A percentile compares a stretch with the other conserved stretches of the same genome.
phyloP scores from a whole-genome alignment of 35 echinoderm and acorn worm genomes.

The Ophiothrix spiculata region DNA sequence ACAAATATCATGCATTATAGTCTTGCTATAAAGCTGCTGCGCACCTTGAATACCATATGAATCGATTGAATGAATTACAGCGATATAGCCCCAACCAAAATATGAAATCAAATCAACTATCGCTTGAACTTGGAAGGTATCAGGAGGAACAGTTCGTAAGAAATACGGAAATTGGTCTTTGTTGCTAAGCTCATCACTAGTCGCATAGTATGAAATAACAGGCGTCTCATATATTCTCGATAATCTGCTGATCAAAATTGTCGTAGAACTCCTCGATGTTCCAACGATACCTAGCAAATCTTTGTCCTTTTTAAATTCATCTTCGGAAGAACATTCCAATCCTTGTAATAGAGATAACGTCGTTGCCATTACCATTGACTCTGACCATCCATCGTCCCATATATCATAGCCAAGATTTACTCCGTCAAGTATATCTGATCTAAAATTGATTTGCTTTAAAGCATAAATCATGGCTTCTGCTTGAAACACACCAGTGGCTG shows the following conservation, averaged over 20 bases:
- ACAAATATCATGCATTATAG: conserved; percentile 32
- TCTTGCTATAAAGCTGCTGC: conserved; percentile 2
- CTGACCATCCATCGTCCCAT: conserved; percentile 33
- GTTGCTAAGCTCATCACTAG: conserved; percentile 47
- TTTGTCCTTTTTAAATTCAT: background rate
- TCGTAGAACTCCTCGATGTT: conserved; percentile 35
- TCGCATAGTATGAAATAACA: conserved; percentile 29
- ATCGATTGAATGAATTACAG: conserved; percentile 25
- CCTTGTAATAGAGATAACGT: conserved; percentile 21
- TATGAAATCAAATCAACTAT: conserved; percentile 34
- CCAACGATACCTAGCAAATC: conserved; percentile 35
- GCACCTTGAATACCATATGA: conserved; percentile 20
- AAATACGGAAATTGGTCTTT: conserved; percentile 46
- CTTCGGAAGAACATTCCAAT: background rate
- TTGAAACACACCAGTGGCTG: background rate
- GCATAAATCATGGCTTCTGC: conserved; percentile 46
- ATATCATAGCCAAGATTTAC: conserved; percentile 44
- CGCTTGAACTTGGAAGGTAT: conserved; percentile 35
- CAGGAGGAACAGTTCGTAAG: conserved; percentile 36
- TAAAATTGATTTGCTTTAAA: conserved; percentile 25
- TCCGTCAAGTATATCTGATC: conserved; percentile 27
- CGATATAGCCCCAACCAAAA: conserved; percentile 41
- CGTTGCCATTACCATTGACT: conserved; percentile 1
- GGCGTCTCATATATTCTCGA: conserved; percentile 18
- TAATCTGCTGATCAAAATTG: conserved; percentile 1